A percentile compares a stretch with the other conserved stretches of the same genome.
Conservation (phyloP, 2,888 invertebrate genomes). For the Rosalia funebris region DNA sequence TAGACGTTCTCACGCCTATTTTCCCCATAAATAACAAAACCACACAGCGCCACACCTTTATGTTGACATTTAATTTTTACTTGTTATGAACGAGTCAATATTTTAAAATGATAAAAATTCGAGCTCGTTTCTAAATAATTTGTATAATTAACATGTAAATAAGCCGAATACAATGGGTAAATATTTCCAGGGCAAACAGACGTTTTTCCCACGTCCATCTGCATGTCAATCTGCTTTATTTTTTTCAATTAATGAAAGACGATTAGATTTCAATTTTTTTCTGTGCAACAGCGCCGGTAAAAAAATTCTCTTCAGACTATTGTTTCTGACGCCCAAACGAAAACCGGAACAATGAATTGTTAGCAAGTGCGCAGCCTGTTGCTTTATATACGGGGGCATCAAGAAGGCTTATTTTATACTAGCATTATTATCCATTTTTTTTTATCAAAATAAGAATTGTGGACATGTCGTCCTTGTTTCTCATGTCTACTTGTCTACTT, state of each 20-base stretch:
- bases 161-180: constrained; percentile 4
- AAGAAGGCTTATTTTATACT: too few relatives aligned
- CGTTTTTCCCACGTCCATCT: background rate
- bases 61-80: constrained; percentile 37
- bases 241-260: too few relatives aligned
- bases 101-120: constrained; percentile 27
- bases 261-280: too few relatives aligned
- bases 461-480: too few relatives aligned
- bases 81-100: constrained; percentile 22
- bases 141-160: constrained; percentile 22
- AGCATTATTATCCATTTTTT: too few relatives aligned
- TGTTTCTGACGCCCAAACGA: constrained; percentile 20
- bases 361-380: too few relatives aligned
- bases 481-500: too few relatives aligned
- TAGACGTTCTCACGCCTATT: constrained; percentile 36
- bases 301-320: too few relatives aligned
- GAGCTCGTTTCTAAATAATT: constrained; percentile 20
- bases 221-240: background rate
- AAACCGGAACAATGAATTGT: constrained; percentile 3
- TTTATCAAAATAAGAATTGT: too few relatives aligned
- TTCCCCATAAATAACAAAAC: constrained; percentile 32
- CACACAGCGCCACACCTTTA: constrained; percentile 36
- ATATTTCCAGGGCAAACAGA: constrained; percentile 7
- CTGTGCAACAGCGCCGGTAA: too few relatives aligned
- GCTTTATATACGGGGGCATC: background rate